Evolutionary conservation across 2,113 vertebrate species (phyloP).

Genomic region (Chlorodrepanis virens): DNA sequence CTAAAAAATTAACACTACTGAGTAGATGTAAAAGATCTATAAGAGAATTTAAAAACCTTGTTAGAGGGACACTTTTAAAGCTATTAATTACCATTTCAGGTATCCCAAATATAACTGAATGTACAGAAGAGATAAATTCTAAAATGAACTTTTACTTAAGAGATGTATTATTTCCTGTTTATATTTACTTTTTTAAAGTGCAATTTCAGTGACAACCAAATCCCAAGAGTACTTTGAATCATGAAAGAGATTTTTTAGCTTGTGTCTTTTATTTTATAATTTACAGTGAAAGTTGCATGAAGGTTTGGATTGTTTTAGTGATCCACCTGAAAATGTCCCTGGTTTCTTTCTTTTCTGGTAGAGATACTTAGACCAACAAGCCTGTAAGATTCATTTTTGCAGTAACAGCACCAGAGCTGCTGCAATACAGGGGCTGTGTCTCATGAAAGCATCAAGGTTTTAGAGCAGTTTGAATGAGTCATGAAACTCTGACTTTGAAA

Average conservation of each 20-base stretch:
- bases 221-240: not conserved
- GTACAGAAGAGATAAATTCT: not conserved
- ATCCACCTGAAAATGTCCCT: not conserved
- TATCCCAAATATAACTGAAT: not conserved
- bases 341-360: not conserved
- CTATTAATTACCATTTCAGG: not conserved
- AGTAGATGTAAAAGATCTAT: not conserved
- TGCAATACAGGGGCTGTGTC: not conserved
- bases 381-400: not conserved
- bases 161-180: not conserved
- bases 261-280: not conserved
- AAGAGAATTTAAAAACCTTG: not conserved
- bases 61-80: not conserved
- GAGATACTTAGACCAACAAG: not conserved
- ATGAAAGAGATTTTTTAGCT: not conserved
- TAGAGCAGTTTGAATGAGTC: accelerated
- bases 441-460: not conserved
- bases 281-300: not conserved
- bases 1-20: not conserved
- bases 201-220: not conserved
- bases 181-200: not conserved
- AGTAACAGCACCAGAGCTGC: not conserved
- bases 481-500: not conserved
- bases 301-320: not conserved
- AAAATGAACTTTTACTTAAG: not conserved